A percentile compares a stretch with the other conserved stretches of the same genome.
phyloP scores from a whole-genome alignment of 2,888 invertebrate genomes.

The Notocelia uddmanniana region DNA sequence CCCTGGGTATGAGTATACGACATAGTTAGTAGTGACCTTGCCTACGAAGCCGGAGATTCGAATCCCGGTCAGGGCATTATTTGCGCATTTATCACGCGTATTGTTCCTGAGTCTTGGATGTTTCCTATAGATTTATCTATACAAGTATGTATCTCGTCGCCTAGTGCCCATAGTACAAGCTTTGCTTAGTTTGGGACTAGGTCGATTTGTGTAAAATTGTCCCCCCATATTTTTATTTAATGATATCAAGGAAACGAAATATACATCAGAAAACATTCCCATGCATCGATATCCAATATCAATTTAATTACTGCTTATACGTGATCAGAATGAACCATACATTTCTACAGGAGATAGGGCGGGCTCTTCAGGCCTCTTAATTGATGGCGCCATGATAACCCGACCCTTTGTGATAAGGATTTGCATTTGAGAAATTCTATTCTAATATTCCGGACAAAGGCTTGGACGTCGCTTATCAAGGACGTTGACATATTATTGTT shows the following conservation, averaged over 20 bases:
- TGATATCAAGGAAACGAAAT: neutral
- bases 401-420: constrained; percentile 27
- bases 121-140: no score
- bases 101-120: no score
- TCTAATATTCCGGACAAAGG: constrained; percentile 29
- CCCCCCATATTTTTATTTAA: no score
- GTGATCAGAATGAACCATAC: constrained; percentile 22
- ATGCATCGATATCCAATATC: neutral
- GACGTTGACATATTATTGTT: constrained; percentile 7
- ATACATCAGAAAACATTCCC: neutral
- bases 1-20: no score
- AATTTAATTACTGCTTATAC: constrained; percentile 24
- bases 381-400: constrained; percentile 29
- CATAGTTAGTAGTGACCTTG: no score
- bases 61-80: no score
- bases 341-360: constrained; percentile 12
- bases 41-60: no score
- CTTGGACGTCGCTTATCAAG: neutral
- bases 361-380: neutral
- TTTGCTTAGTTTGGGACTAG: no score
- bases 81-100: no score
- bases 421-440: constrained; percentile 32
- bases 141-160: no score
- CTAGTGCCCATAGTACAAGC: no score
- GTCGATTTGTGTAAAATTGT: no score